Percentiles rank a stretch among this genome's conserved stretches.
Conservation (phyloP, 2,113 vertebrate species). For the Piaya cayana region DNA sequence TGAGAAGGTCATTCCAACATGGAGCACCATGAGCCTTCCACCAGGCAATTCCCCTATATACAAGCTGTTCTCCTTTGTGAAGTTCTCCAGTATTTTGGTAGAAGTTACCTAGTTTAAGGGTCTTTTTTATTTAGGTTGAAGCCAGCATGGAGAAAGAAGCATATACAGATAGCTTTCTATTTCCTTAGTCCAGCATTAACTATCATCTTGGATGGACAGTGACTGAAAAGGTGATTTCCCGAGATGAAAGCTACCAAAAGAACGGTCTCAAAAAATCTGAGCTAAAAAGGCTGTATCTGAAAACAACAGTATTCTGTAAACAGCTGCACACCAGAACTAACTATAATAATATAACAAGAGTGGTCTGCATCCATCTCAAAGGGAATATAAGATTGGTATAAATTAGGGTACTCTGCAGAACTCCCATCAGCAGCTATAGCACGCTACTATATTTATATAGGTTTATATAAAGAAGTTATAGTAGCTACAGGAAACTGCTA, state of each 20-base stretch:
- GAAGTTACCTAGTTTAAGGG: neutral
- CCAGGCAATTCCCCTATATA: neutral
- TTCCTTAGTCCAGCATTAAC: neutral
- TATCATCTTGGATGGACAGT: neutral
- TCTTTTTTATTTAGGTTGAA: neutral
- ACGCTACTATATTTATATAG: neutral
- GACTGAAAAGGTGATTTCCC: neutral
- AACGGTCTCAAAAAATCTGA: neutral
- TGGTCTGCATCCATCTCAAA: neutral
- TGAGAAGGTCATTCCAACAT: neutral
- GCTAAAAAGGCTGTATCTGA: neutral
- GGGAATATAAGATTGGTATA: neutral
- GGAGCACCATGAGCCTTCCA: neutral
- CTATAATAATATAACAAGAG: neutral
- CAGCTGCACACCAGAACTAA: neutral
- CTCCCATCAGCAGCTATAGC: neutral
- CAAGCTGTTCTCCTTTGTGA: neutral
- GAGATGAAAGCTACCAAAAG: neutral
- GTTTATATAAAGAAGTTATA: fast-evolving
- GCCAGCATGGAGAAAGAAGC: neutral
- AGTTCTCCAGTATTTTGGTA: neutral
- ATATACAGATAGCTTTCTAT: neutral
- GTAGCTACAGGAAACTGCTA: neutral
- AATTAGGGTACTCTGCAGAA: neutral
- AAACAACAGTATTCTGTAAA: neutral